Evolutionary conservation across 2,797 vertebrate species (phyloP).

Genomic region (Sebastes flavidus): DNA sequence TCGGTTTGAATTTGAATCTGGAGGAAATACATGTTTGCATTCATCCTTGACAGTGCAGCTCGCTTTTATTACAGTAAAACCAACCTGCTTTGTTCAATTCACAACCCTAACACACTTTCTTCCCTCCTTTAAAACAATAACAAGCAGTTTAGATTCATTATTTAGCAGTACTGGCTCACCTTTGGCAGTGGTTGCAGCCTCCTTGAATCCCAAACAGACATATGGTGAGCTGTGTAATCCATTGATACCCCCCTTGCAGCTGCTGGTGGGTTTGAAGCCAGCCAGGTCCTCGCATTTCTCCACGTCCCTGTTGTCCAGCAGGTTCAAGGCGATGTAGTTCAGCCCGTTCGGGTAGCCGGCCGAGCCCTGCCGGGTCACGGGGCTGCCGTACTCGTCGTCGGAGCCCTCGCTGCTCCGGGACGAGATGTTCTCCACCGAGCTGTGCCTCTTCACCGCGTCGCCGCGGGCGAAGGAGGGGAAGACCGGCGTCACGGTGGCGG

Average conservation of each 20-base stretch:
- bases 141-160: background rate
- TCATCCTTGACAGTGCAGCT: background rate
- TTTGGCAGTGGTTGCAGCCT: slow-evolving; percentile 80
- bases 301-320: slow-evolving; percentile 76
- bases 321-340: slow-evolving; percentile 94
- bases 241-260: slow-evolving; percentile 79
- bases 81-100: background rate
- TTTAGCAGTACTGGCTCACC: slow-evolving; percentile 60
- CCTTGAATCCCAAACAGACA: slow-evolving; percentile 80
- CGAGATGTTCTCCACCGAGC: slow-evolving; percentile 90
- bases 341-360: slow-evolving; percentile 86
- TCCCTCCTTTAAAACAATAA: background rate
- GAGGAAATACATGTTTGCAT: slow-evolving; percentile 14
- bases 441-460: slow-evolving; percentile 75
- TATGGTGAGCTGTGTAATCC: slow-evolving; percentile 78
- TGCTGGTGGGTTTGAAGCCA: slow-evolving; percentile 73
- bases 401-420: slow-evolving; percentile 83
- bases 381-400: slow-evolving; percentile 80
- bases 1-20: slow-evolving; percentile 44
- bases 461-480: slow-evolving; percentile 85
- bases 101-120: background rate
- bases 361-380: slow-evolving; percentile 82
- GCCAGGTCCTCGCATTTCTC: slow-evolving; percentile 73
- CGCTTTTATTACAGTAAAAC: background rate
- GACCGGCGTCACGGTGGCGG: slow-evolving; percentile 85